phyloP scores from a whole-genome alignment of 2,888 invertebrate genomes.

The Hydrotaea diabolus region DNA sequence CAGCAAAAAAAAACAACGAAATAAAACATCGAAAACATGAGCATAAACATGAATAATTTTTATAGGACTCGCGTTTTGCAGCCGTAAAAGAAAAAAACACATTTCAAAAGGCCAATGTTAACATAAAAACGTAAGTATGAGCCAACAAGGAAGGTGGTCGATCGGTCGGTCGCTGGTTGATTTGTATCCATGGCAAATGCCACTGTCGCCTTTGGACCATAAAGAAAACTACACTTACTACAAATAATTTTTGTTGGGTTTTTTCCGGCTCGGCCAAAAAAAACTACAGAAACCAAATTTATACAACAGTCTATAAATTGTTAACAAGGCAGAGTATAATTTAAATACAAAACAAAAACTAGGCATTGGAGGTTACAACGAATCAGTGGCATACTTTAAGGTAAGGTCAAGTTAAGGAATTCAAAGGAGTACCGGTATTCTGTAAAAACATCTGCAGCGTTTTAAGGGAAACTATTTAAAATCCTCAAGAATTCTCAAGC shows the following conservation, averaged over 20 bases:
- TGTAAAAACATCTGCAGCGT: too few relatives aligned
- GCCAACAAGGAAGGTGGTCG: constrained; percentile 55
- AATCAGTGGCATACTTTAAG: neutral
- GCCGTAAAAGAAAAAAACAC: neutral
- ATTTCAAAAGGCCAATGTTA: constrained; percentile 2
- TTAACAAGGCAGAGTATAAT: constrained; percentile 50
- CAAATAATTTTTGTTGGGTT: constrained; percentile 21
- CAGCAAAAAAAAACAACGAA: constrained; percentile 52
- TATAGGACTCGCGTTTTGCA: constrained; percentile 36
- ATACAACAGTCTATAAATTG: constrained; percentile 60
- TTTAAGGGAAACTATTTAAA: too few relatives aligned
- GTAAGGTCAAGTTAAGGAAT: neutral
- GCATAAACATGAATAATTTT: constrained; percentile 58
- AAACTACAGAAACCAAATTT: constrained; percentile 37
- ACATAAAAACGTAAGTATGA: neutral
- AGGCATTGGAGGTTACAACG: neutral
- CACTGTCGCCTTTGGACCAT: constrained; percentile 44
- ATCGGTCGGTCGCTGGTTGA: constrained; percentile 45
- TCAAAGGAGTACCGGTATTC: too few relatives aligned
- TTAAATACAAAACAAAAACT: constrained; percentile 56
- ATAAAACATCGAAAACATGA: constrained; percentile 50
- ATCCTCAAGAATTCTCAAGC: too few relatives aligned
- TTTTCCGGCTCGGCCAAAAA: neutral
- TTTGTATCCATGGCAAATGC: constrained; percentile 39
- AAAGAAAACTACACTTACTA: constrained; percentile 2